phyloP scores from a whole-genome alignment of 2,797 vertebrate genomes.

The Gastrophryne carolinensis region DNA sequence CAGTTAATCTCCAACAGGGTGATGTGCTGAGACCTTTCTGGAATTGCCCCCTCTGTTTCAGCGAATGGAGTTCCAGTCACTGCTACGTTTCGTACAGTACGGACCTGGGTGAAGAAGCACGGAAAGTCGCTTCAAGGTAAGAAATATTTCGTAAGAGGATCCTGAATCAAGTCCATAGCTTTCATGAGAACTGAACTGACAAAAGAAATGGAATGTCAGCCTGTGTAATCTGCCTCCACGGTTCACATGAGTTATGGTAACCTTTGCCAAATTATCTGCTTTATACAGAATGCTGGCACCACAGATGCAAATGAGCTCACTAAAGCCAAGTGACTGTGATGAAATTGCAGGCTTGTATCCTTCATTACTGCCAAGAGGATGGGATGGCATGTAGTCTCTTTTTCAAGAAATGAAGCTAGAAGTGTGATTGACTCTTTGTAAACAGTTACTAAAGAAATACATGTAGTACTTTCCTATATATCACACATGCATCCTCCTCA shows the following conservation, averaged over 20 bases:
- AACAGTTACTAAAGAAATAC: background rate
- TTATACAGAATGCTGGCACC: conserved; percentile 10
- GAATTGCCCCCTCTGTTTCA: too few species aligned
- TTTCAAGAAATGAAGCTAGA: background rate
- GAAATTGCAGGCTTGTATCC: conserved; percentile 35
- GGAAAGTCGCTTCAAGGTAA: too few species aligned
- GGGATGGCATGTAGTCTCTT: background rate
- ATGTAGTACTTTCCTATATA: too few species aligned
- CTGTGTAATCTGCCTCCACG: background rate
- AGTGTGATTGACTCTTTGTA: background rate
- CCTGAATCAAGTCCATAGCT: too few species aligned
- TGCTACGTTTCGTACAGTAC: too few species aligned
- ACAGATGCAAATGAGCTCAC: conserved; percentile 30
- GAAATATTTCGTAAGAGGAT: too few species aligned
- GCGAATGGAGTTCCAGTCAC: too few species aligned
- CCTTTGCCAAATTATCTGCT: conserved; percentile 19
- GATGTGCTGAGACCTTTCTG: too few species aligned
- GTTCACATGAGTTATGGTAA: conserved; percentile 22
- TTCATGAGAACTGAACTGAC: too few species aligned
- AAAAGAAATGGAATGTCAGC: background rate
- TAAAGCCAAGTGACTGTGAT: conserved; percentile 38
- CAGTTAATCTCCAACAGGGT: too few species aligned
- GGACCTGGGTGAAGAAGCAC: too few species aligned
- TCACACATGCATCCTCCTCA: too few species aligned
- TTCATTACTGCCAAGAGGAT: conserved; percentile 28